Base-by-base conservation (phyloP, 2,113 vertebrate genomes). In the Tringa solitaria region DNA sequence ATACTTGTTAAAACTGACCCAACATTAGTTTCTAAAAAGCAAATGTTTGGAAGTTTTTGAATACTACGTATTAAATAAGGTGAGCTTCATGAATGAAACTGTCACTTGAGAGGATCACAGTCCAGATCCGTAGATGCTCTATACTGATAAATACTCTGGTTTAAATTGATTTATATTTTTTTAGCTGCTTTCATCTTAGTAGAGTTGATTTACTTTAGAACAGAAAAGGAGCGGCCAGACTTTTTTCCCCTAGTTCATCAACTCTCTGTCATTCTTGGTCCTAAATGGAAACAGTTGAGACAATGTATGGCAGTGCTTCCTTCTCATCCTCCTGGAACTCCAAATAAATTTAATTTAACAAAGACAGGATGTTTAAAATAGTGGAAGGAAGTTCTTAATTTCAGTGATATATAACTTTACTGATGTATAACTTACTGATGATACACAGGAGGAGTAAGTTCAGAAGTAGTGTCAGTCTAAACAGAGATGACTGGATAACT, bases 301-400 rank as follows among this genome's bases (percentile, higher is more conserved):
- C 12, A 88, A 64, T 19, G 7, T 35, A 61, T 35, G 45, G 17
- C 22, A 23, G 33, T 51, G 15, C 20, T 89, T 85, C 74, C n/a
- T 82, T 68, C 64, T 73, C 35, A 85, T 80, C 69, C n/a, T 95
- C 3, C 85, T 90, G 63, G 32, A 90, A 56, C 39, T 57, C 76
- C 50, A 67, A 48, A 96, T 90, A 93, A 93, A 92, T 95, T 53
- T 50, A 73, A 33, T 64, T 91, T 78, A 81, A 76, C 20, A 22
- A 39, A 89, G 65, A 61, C 21, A 85, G 56, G 35, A 70, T 84
- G 84, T 95, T 97, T 90, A 94, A 84, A 85, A 54, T 11, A 92
- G 18, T n/a, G 33, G 41, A 48, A 10, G 74, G 35, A 88, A 85
- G 54, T 84, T 93, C 57, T 87, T 90, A 26, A 57, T 88, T 94